Conservation (phyloP, 2,113 vertebrate species). For the Empidonax alnorum region DNA sequence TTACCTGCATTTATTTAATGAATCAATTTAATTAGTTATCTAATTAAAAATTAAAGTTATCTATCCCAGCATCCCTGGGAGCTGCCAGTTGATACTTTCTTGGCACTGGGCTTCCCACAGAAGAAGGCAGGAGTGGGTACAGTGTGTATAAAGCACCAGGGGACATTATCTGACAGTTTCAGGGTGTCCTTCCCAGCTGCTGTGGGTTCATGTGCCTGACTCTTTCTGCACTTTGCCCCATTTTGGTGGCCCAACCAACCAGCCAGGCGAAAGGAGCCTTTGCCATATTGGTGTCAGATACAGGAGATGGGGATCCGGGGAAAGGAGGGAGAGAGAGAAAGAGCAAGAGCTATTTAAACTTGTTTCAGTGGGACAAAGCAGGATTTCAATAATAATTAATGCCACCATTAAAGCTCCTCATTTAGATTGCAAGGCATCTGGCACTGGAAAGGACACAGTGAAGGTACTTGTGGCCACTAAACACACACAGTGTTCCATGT, state of each 20-base stretch:
- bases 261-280: not conserved
- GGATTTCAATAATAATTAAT: constrained; percentile 19
- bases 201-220: not conserved
- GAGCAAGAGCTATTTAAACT: not conserved
- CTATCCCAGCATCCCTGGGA: not conserved
- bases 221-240: not conserved
- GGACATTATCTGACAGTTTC: not conserved
- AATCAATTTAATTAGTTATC: not conserved
- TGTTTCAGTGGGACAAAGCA: not conserved
- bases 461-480: constrained; percentile 16
- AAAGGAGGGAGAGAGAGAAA: not conserved
- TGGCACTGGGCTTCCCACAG: not conserved
- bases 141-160: not conserved
- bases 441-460: not conserved
- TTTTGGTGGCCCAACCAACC: not conserved
- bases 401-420: not conserved
- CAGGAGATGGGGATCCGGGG: not conserved
- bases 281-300: not conserved
- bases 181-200: not conserved
- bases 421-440: constrained; percentile 8
- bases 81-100: not conserved
- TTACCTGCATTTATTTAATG: not conserved
- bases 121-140: not conserved
- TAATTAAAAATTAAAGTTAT: not conserved
- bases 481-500: not conserved